Base-by-base conservation (phyloP, 2,797 vertebrate genomes). In the Poliocrania exsul region DNA sequence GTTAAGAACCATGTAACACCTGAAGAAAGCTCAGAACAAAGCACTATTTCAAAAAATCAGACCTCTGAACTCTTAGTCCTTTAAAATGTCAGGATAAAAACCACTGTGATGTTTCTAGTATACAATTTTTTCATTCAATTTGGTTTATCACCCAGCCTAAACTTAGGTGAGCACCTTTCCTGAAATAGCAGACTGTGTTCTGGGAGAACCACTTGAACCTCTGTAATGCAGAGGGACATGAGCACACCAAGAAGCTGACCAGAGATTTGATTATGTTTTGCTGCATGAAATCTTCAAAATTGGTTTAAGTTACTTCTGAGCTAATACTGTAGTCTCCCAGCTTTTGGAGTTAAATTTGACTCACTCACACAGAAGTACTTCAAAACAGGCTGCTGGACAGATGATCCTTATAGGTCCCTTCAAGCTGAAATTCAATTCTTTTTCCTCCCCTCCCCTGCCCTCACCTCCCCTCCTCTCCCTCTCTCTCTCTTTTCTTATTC, bases 391-490 rank as follows among this genome's bases (percentile, higher is more conserved):
- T 50, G 21, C 3, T 77, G 38, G 33, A 72, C 13, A 86, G 28
- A 42, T 29, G 16, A 70, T 19, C 7, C 2, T 18, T 74, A 37
- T 19, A 74, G 40, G 31, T 54, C 16, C 8, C n/a, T 64, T 60
- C 38, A 31, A 78, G 33, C 6, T 29, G 26, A 72, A 66, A n/a
- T 20, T 17, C 10, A 40, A 40, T 8, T 4, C 7, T 17, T 5
- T 5, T 5, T 2, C 2, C 13, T 13, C 11, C 10, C 13, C 24
- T 9, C 4, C 8, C 7, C 21, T 6, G 2, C 16, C 12, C 8
- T 8, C 13, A 15, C 16, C 3, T 9, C 4, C 14, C 13, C 11
- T 2, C 8, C 11, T 26, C 11, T 13, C 25, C 16, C 17, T 29
- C 29, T 35, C 56, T 35, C 10, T 17, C 24, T 44, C 23, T 35